Evolutionary conservation across 2,113 vertebrate genomes (phyloP).

Genomic region (Theristicus caerulescens): DNA sequence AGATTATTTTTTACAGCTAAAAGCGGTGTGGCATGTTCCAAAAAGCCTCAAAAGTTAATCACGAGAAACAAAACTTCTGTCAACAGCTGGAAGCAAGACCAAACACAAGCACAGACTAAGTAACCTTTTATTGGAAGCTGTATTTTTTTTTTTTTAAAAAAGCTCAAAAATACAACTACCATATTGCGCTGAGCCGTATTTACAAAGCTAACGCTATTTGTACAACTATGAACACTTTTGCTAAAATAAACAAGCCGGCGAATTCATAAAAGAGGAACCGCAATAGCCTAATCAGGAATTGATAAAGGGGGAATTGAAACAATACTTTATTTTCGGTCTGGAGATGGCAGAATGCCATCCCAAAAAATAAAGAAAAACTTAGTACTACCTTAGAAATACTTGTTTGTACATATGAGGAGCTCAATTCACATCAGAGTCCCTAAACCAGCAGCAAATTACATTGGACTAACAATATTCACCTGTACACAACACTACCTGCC

Average conservation of each 20-base stretch:
- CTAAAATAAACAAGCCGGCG: constrained; percentile 50
- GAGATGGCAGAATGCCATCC: not conserved
- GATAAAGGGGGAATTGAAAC: not conserved
- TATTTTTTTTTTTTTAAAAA: not conserved
- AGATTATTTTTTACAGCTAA: not conserved
- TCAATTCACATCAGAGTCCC: not conserved
- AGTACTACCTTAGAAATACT: not conserved
- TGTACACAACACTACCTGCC: not conserved
- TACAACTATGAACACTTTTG: constrained; percentile 41
- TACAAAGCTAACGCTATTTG: constrained; percentile 30
- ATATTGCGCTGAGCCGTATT: not conserved
- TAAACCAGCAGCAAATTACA: not conserved
- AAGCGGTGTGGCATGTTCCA: not conserved
- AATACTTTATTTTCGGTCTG: not conserved
- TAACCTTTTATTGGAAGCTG: not conserved
- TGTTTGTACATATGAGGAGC: not conserved
- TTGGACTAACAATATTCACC: not conserved
- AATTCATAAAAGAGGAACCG: constrained; percentile 3
- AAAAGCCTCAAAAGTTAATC: not conserved
- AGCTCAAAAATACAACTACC: not conserved
- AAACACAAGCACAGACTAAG: not conserved
- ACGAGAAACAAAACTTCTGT: not conserved
- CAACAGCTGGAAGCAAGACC: not conserved
- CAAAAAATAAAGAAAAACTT: not conserved
- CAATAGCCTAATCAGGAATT: constrained; percentile 31